Evolutionary conservation across 2,797 vertebrate genomes (phyloP), one percentile per base, ranked within the genome.

Genomic region (Poecilia wingei): DNA sequence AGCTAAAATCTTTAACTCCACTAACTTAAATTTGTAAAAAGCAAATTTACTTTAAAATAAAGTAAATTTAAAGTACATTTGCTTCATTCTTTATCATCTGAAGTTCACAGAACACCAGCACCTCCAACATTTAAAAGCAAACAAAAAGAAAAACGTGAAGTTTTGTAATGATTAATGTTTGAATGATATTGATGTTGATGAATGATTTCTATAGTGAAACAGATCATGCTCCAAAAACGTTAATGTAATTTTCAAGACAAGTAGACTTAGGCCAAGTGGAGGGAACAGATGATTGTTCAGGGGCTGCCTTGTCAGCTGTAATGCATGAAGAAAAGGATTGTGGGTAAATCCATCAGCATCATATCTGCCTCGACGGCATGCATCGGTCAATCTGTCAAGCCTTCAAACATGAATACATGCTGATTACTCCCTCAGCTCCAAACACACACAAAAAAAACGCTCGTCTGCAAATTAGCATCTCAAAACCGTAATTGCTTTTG

Each of bases 281-380:
- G 78, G 77, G 80, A 49, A 78, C 78, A 79, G 87, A 81, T 83
- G 79, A 88, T 84, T 85, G 84, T 84, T 87, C 75, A 71, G 66
- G 22, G 79, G 85, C 83, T 90, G 85, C 88, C 72, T 75, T 91
- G 87, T 91, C 90, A 91, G 89, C 89, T 83, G 78, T 92, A 90
- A 91, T 89, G 87, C 91, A 86, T 81, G 77, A 81, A 84, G 84
- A 92, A 91, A 87, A 80, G 93, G 88, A 92, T 92, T 92, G 89
- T 94, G 92, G 93, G 93, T 93, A 91, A 94, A 95, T 94, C 93
- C 88, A 93, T 94, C 92, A 90, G 87, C 83, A 77, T 93, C 88
- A 91, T 91, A 89, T 90, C 89, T 90, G 86, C 88, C 83, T 91
- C 82, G 86, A 90, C 93, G 91, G 88, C 84, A 82, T 74, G 90